Percentiles rank a stretch among this genome's conserved stretches.
Conservation (phyloP, 2,113 vertebrate genomes). For the Eulacestoma nigropectus region DNA sequence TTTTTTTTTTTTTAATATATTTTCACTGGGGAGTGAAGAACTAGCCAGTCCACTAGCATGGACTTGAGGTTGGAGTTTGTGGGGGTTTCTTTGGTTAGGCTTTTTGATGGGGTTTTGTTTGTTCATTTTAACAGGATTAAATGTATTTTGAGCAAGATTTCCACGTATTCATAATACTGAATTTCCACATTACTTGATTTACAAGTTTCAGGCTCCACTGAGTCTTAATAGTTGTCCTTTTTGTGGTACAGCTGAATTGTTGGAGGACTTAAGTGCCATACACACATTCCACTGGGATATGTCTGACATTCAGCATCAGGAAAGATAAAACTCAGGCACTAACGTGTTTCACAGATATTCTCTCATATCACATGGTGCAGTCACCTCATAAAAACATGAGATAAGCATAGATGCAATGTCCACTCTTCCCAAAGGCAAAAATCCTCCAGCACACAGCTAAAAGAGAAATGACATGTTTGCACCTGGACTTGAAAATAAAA, state of each 20-base stretch:
- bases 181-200: background rate
- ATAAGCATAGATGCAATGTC: background rate
- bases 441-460: background rate
- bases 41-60: background rate
- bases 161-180: background rate
- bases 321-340: background rate
- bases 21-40: background rate
- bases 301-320: background rate
- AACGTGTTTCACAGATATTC: background rate
- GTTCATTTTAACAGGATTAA: background rate
- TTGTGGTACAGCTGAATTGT: background rate
- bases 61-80: background rate
- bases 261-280: background rate
- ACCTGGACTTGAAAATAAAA: background rate
- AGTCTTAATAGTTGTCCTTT: background rate
- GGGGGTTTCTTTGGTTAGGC: background rate
- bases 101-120: background rate
- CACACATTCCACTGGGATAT: background rate
- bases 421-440: background rate
- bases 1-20: background rate
- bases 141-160: background rate
- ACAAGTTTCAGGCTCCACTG: background rate
- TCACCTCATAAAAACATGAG: background rate
- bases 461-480: background rate
- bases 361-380: background rate